Base-by-base conservation (phyloP, 37 sponge, comb jelly and placozoan species). In the Tethya wilhelma region DNA sequence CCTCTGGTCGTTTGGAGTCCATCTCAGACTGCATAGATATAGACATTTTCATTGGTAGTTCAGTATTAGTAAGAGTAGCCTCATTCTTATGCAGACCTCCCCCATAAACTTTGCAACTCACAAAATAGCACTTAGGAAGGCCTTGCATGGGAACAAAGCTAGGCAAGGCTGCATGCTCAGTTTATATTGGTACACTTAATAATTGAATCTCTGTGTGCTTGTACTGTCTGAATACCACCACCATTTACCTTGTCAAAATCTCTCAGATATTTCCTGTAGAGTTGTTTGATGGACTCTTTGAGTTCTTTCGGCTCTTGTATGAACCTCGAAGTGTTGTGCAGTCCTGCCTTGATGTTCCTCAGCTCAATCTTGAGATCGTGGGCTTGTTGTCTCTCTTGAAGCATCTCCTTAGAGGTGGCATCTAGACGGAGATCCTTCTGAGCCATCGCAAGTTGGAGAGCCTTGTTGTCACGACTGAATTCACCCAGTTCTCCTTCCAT, bases 251-350 rank as follows among this genome's bases (percentile, higher is more conserved):
- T 58, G 41, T 96, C 98, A 60, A 71, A 74, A 56, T 87, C 84
- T 11, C 62, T 57, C 25, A 91, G 84, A 64, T 91, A 77, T 58
- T 78, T 84, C 56, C 59, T 83, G 62, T 89, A 89, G 44, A 86
- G 74, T 25, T 38, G 74, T 38, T 78, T 78, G 38, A 78, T 28
- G 37, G 76, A 73, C 36, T 93, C 87, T 80, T 98, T 98, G 67
- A 98, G 85, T 29, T 93, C 80, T 38, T 90, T 85, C 22, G 98
- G 98, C 65, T 98, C 96, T 45, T 98, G 98, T 59, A 98, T 93
- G 79, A 83, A 86, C 14, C 87, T 75, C 37, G 87, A 79, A 44
- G 95, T 85, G 58, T 83, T 80, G 77, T 93, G 91, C 36, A 98
- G 81, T 38, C 96, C 93, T 37, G 84, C 83, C 83, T 96, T 91